Evolutionary conservation across 2,888 invertebrate species (phyloP), one percentile per base, ranked within the genome.

Genomic region (Ryuthela nishihirai): DNA sequence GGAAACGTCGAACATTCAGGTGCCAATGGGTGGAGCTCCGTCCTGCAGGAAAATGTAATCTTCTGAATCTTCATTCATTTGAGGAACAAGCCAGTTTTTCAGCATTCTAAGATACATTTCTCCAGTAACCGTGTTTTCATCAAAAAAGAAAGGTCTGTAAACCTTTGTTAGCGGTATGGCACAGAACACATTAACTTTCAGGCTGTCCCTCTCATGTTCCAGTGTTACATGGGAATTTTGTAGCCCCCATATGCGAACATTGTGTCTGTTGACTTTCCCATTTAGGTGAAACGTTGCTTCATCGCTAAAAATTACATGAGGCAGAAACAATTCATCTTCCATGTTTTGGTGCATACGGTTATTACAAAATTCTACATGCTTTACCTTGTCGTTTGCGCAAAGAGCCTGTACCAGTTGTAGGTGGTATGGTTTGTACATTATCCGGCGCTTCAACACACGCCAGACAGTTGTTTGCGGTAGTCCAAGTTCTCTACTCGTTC

Each of bases 61-160:
- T 17, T 26, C 49, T 24, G 45, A 42, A 20, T 42, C 52, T 24
- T 55, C 50, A 25, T 44, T 26, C 49, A 60, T 50, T 45, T 52
- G 42, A 52, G 43, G 36, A 50, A 60, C 20, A 47, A n/a, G n/a
- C n/a, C n/a, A n/a, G n/a, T n/a, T n/a, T n/a, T n/a, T n/a, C n/a
- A n/a, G n/a, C n/a, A n/a, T n/a, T n/a, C n/a, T n/a, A n/a, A n/a
- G n/a, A n/a, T n/a, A n/a, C n/a, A n/a, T n/a, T 26, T 40, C 39
- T 20, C 53, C 43, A 40, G 38, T 45, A 1, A 60, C 55, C 21
- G 49, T 49, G 18, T 15, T 25, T 56, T 29, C 54, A 23, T 17
- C 34, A 49, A 58, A 60, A 40, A 58, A 55, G 43, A 54, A 58
- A n/a, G n/a, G n/a, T n/a, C n/a, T n/a, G n/a, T n/a, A n/a, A n/a